Conservation (phyloP, 35 echinoderm and acorn worm species). For the Heliocidaris erythrogramma region DNA sequence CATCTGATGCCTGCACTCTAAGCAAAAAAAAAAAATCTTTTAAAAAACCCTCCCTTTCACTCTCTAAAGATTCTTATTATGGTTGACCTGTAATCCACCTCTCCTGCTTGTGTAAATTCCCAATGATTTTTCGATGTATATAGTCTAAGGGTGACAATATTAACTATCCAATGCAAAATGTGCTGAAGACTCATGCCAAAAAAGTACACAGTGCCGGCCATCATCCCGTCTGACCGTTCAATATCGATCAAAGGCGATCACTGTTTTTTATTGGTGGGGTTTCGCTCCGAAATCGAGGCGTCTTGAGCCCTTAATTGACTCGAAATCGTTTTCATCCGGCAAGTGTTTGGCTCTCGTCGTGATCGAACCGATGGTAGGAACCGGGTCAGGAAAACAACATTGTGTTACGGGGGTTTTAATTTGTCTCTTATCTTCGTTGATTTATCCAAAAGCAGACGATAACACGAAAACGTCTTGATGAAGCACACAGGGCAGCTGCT, state of each 20-base stretch:
- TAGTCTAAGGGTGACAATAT: too few species aligned
- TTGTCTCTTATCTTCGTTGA: neutral
- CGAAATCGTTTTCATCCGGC: neutral
- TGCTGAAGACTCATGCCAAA: neutral
- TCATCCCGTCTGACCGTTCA: neutral
- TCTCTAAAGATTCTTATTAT: too few species aligned
- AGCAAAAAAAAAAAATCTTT: neutral
- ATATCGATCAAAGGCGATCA: neutral
- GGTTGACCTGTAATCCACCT: too few species aligned
- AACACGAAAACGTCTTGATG: too few species aligned
- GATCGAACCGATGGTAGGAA: neutral
- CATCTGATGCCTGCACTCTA: too few species aligned
- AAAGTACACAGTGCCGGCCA: neutral
- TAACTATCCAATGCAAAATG: too few species aligned
- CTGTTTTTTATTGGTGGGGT: neutral
- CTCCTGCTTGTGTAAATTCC: too few species aligned
- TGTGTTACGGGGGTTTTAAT: neutral
- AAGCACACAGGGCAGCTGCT: too few species aligned
- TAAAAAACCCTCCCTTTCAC: too few species aligned
- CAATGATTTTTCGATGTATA: too few species aligned
- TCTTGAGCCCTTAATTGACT: conserved; percentile 10
- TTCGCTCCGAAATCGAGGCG: neutral
- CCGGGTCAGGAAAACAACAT: neutral
- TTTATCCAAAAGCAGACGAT: neutral
- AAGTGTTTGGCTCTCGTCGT: neutral